Base-by-base conservation (phyloP, 1,140 invertebrate species). In the Metaphire vulgaris region DNA sequence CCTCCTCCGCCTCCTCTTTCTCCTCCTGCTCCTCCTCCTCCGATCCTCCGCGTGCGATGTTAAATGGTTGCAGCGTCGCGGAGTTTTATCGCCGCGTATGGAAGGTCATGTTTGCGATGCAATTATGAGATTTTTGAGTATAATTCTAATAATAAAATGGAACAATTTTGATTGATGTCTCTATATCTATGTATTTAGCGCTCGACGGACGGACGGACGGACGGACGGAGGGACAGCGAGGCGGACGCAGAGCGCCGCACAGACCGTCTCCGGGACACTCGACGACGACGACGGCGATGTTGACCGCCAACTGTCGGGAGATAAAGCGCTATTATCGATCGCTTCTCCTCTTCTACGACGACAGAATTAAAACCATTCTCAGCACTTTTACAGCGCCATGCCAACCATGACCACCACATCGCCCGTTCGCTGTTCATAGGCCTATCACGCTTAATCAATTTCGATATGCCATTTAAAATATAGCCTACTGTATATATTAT, bases 101-200 rank as follows among this genome's bases (percentile, higher is more conserved):
- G 41, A 56, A 56, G 41, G 41, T 56, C 41, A 56, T 56, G 41
- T 56, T 56, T 56, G 41, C 41, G 41, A 56, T 56, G 41, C 41
- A 56, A 56, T 56, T 56, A 56, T 56, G 6, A 21, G 41, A 56
- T 56, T 56, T 56, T 56, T 56, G 21, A 56, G 41, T 56, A 56
- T 56, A 56, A 56, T 56, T 56, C 41, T 56, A 56, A 56, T 56
- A 56, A 56, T 56, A 56, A 56, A 56, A 56, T 56, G 41, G 41
- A 56, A 56, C 41, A 56, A 56, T 56, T 56, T 56, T 56, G 41
- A 56, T 56, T 56, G 41, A 56, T 56, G 41, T 56, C n/a, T n/a
- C n/a, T n/a, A n/a, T n/a, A n/a, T n/a, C n/a, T n/a, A 56, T 56
- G 21, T 56, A 56, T 56, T 56, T 56, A 56, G 41, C 41, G 41